Evolutionary conservation across 2,888 invertebrate genomes (phyloP).

Genomic region (Synanthedon vespiformis): DNA sequence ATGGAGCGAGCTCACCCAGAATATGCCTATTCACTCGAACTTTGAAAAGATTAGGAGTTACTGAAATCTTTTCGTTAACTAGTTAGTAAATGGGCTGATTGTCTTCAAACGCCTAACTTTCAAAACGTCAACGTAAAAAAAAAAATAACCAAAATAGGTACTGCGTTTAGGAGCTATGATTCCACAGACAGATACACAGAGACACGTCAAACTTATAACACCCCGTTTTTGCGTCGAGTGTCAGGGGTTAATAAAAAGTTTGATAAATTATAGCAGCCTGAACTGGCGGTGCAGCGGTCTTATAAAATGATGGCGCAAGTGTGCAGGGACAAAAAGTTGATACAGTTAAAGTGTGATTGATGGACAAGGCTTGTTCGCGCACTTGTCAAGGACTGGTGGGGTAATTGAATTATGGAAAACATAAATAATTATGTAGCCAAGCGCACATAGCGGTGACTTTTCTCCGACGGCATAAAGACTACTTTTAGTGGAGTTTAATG

Average conservation of each 20-base stretch:
- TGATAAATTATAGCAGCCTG: conserved; percentile 51
- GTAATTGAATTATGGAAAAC: conserved; percentile 54
- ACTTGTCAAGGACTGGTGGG: conserved; percentile 34
- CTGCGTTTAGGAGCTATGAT: no score
- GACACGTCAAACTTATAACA: no score
- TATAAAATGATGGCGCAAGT: conserved; percentile 29
- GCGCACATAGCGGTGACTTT: conserved; percentile 25
- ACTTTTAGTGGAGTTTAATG: conserved; percentile 15
- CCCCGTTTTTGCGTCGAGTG: no score
- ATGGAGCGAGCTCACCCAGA: no score
- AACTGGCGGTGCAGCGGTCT: conserved; percentile 33
- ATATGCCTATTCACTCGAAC: no score
- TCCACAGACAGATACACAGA: no score
- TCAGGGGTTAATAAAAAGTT: conserved; percentile 32
- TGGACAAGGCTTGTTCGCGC: conserved; percentile 35
- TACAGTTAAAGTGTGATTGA: conserved; percentile 68
- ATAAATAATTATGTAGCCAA: conserved; percentile 27
- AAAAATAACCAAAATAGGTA: no score
- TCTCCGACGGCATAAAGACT: conserved; percentile 24
- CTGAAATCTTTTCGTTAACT: no score
- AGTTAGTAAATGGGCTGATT: no score
- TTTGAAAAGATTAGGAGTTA: no score
- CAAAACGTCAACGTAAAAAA: no score
- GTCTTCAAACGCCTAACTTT: no score
- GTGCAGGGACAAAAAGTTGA: conserved; percentile 45